Evolutionary conservation across 2,113 vertebrate genomes (phyloP), one percentile per base, ranked within the genome.

Genomic region (Hippocampus zosterae): DNA sequence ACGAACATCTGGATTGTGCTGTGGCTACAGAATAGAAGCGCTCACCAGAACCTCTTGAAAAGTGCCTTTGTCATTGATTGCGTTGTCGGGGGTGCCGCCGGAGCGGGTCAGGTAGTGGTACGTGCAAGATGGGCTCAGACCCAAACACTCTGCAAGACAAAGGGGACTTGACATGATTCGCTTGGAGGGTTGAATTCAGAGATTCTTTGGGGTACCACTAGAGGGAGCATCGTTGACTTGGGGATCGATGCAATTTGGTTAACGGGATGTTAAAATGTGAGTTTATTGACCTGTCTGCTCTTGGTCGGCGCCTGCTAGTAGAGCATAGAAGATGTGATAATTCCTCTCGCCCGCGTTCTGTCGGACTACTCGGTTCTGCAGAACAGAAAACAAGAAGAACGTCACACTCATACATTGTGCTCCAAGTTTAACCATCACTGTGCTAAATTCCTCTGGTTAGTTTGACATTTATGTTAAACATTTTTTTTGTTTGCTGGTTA

Each of bases 321-420:
- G 92, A 64, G 97, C 96, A 61, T 99, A 99, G 90, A 99, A 99
- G 73, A 99, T 94, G 91, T 99, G 97, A 81, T 96, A 99, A 92
- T 98, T 99, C 80, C 97, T 95, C 87, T 98, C 96, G 42, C 95
- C 94, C 0, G 96, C 96, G 81, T 99, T 99, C 87, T 99, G 97
- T 50, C 97, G 92, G 68, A 99, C 97, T 71, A 99, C 96, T 65
- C 97, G 96, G 84, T 98, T 99, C 97, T 99, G 90, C 9, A 52
- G 18, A 44, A 40, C 33, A 33, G 52, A 18, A 71, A 5, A 42
- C 72, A 21, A 73, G 27, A 65, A n/a, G 11, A 63, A 23, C 52
- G 21, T n/a, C 52, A 55, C 52, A n/a, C 50, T 21, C 21, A 11
- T n/a, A n/a, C 21, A n/a, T 1, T 4, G 19, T 9, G 50, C 19